Evolutionary conservation across 2,888 invertebrate genomes (phyloP).

Genomic region (Ectemnius continuus): DNA sequence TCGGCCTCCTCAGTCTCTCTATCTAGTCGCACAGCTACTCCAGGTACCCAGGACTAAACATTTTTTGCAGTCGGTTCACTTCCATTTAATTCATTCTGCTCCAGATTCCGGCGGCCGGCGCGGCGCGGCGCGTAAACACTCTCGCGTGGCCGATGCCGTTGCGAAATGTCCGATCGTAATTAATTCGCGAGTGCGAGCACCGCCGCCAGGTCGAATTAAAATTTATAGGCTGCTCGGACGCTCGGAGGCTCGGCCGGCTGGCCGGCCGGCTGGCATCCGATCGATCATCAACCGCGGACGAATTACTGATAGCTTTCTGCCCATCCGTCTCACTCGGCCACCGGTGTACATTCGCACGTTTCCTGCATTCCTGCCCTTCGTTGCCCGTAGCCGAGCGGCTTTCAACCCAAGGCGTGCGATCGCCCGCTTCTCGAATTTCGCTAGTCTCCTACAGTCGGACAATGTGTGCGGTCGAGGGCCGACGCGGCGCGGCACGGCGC

Average conservation of each 20-base stretch:
- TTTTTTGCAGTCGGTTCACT: constrained; percentile 24
- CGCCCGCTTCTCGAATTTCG: too few relatives aligned
- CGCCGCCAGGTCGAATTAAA: constrained; percentile 32
- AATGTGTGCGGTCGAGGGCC: constrained; percentile 37
- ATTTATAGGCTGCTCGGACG: constrained; percentile 10
- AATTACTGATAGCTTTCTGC: background rate
- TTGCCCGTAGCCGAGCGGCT: background rate
- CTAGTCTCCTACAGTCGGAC: background rate
- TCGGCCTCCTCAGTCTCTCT: too few relatives aligned
- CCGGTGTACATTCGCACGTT: too few relatives aligned
- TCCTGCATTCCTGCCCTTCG: constrained; percentile 1
- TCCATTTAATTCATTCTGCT: constrained; percentile 34
- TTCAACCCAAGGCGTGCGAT: too few relatives aligned
- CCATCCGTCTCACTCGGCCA: too few relatives aligned
- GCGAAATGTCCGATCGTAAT: constrained; percentile 35
- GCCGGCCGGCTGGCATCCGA: constrained; percentile 5
- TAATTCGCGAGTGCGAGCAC: background rate
- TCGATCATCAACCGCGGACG: constrained; percentile 40
- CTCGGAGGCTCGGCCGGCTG: too few relatives aligned
- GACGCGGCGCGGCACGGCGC: constrained; percentile 8
- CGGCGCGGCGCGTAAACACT: constrained; percentile 17
- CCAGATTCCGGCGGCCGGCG: constrained; percentile 33
- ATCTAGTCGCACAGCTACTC: too few relatives aligned
- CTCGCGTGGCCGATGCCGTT: constrained; percentile 31
- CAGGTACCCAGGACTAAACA: background rate